A percentile compares a stretch with the other conserved stretches of the same genome.
phyloP scores from a whole-genome alignment of 2,888 invertebrate species.

The Steinernema scapterisci region DNA sequence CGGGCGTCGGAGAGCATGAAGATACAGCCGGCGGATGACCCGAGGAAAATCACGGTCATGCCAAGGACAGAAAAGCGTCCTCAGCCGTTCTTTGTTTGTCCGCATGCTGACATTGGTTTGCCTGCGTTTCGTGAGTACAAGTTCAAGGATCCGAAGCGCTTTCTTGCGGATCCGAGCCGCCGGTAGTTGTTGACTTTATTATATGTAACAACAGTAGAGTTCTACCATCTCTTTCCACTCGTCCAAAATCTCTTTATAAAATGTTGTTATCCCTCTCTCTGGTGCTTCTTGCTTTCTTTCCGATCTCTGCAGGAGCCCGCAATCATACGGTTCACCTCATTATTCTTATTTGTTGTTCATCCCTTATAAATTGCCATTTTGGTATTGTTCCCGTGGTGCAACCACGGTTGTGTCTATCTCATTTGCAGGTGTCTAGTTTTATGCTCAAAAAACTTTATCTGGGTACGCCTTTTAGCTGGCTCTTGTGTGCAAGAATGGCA shows the following conservation, averaged over 20 bases:
- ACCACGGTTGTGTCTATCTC: background rate
- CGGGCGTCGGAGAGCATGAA: too few relatives aligned
- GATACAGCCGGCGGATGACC: background rate
- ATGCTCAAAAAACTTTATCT: constrained; percentile 13
- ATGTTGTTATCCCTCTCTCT: background rate
- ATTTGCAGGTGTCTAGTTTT: constrained; percentile 14
- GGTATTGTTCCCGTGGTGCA: background rate
- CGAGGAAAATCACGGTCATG: background rate
- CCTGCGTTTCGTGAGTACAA: constrained; percentile 47
- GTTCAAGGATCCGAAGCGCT: constrained; percentile 40
- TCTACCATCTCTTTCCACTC: background rate
- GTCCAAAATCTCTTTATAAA: background rate
- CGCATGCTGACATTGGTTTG: constrained; percentile 46
- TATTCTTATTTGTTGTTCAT: background rate
- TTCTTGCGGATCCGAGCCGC: background rate
- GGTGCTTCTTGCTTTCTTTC: constrained; percentile 25
- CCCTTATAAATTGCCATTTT: background rate
- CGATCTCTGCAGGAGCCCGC: constrained; percentile 4
- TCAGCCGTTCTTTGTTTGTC: constrained; percentile 35
- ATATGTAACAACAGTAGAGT: background rate
- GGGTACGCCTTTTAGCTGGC: constrained; percentile 11
- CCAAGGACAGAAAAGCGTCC: background rate
- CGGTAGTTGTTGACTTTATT: background rate
- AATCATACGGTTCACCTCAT: constrained; percentile 28
- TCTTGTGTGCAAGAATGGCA: constrained; percentile 6